phyloP scores from a whole-genome alignment of 2,888 invertebrate genomes.

The Lymantria monacha region DNA sequence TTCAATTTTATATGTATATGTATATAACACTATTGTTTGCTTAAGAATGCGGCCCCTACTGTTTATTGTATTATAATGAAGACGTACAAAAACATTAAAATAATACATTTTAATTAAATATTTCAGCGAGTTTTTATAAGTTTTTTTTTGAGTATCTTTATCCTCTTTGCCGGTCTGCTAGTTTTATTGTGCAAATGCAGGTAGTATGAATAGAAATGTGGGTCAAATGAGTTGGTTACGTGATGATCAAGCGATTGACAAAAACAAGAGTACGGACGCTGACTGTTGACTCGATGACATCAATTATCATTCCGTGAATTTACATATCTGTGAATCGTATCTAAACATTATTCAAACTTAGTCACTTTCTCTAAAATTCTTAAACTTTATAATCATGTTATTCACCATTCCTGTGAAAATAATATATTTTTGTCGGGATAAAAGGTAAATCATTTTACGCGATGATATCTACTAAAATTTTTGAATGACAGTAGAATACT shows the following conservation, averaged over 20 bases:
- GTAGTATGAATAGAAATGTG: conserved; percentile 21
- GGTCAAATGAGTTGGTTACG: conserved; percentile 30
- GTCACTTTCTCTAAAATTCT: too few species aligned
- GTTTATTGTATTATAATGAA: conserved; percentile 46
- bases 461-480: too few species aligned
- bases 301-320: not conserved
- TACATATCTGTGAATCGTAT: not conserved
- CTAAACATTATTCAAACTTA: not conserved
- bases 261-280: conserved; percentile 14
- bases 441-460: too few species aligned
- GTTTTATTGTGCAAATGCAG: conserved; percentile 18
- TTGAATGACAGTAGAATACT: too few species aligned
- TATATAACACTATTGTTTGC: conserved; percentile 43
- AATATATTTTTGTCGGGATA: too few species aligned
- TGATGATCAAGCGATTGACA: conserved; percentile 26
- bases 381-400: too few species aligned
- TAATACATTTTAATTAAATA: conserved; percentile 9
- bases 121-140: conserved; percentile 14
- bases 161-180: conserved; percentile 25
- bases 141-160: conserved; percentile 24
- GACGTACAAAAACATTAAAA: conserved; percentile 15
- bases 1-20: too few species aligned
- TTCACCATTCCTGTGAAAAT: too few species aligned
- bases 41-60: conserved; percentile 41
- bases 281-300: not conserved